Base-by-base conservation (phyloP, 1,140 invertebrate genomes). In the Leptinotarsa undecemlineata region DNA sequence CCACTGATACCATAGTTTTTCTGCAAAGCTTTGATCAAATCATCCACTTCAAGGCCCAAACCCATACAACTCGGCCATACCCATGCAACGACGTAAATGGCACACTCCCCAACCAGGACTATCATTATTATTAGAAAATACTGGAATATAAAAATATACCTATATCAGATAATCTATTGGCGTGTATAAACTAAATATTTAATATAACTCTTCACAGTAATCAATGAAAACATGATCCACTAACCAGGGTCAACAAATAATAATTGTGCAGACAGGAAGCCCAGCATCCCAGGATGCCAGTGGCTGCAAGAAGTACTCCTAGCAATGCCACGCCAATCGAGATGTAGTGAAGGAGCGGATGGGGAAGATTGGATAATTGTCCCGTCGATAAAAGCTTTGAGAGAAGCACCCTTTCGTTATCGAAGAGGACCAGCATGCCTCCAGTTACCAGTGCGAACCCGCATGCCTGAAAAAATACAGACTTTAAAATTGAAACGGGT, bases 31-130 rank as follows among this genome's bases (percentile, higher is more conserved):
- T 91, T 90, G 11, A 92, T 88, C 72, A 95, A 87, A 72, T 90
- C 89, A 1, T 89, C 88, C 20, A 88, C 87, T 57, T 91, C 89
- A 51, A 93, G 86, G 74, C 90, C 90, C 64, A 94, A 88, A 33
- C 93, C 92, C 61, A 94, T 81, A 81, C 92, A 91, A 74, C 94
- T 89, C 11, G 94, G 93, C 90, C 93, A 95, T 21, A 93, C 87
- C n/a, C 92, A 90, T 1, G 92, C 91, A 23, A 92, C 82, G 42
- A 92, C 88, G 60, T 93, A 94, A 1, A 92, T 85, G 2, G 90
- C 90, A 61, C 92, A 91, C 84, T 95, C 92, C 17, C 89, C 89
- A 47, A 94, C 75, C 1, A 96, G 84, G 5, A 95, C 85, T 3
- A 91, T 77, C 48, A 93, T 85, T 8, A 95, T 90, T 47, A 91